Percentiles rank a stretch among this genome's conserved stretches.
These are phyloP conservation scores for Neomonachus schauinslandi DNA, from an alignment of 2,113 vertebrate genomes.

Conservation along the genomic window DNA sequence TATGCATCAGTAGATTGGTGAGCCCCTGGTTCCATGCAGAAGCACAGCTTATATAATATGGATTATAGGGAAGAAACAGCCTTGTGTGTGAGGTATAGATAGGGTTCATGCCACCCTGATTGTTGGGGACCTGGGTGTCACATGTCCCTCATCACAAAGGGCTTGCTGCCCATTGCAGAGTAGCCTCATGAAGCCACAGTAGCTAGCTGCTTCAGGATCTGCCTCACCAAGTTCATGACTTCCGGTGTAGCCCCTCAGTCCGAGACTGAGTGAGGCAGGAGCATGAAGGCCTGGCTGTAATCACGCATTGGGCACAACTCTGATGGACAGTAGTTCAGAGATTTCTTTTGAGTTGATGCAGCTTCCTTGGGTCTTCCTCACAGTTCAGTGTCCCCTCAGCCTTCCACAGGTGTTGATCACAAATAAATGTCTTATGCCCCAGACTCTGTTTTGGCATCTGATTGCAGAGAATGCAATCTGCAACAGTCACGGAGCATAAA, in stretches of 20 bases:
- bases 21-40: background rate
- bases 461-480: background rate
- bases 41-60: background rate
- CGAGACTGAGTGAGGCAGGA: background rate
- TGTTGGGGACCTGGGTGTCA: background rate
- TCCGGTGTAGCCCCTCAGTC: background rate
- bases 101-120: fast-evolving
- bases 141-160: background rate
- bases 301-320: fast-evolving
- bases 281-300: background rate
- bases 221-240: background rate
- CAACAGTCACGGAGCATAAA: background rate
- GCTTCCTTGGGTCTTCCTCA: background rate
- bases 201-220: background rate
- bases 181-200: background rate
- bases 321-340: background rate
- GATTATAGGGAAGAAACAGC: background rate
- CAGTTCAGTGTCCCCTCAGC: background rate
- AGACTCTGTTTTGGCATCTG: background rate
- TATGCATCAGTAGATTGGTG: background rate
- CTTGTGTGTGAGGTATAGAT: background rate
- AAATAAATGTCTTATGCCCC: background rate
- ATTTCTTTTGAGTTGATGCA: fast-evolving
- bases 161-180: background rate
- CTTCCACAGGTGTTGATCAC: background rate